Evolutionary conservation across 2,888 invertebrate species (phyloP).

Genomic region (Fissipunctia ypsillon): DNA sequence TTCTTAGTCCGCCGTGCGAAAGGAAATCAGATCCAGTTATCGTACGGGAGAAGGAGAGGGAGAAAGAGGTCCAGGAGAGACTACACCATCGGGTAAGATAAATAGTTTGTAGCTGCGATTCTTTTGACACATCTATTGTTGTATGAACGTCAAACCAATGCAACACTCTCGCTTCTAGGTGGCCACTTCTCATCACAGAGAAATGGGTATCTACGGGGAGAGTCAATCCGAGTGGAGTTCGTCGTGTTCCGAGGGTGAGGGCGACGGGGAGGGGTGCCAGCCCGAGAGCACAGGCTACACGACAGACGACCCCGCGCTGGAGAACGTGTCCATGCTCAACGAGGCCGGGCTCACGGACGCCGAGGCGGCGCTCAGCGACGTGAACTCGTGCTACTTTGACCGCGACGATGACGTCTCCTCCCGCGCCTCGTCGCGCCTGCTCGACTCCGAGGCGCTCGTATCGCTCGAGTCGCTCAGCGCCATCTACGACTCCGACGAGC

Average conservation of each 20-base stretch:
- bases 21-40: constrained; percentile 77
- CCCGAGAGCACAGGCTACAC: constrained; percentile 95
- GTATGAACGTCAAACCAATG: background rate
- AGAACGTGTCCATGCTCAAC: constrained; percentile 96
- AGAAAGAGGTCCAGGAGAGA: constrained; percentile 82
- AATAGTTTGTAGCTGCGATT: too few species aligned
- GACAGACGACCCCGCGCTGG: constrained; percentile 96
- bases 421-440: constrained; percentile 95
- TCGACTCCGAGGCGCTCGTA: constrained; percentile 94
- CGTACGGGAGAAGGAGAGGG: constrained; percentile 82
- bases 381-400: constrained; percentile 95
- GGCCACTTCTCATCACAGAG: constrained; percentile 83
- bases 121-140: background rate
- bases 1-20: constrained; percentile 77
- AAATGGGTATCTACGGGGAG: constrained; percentile 89
- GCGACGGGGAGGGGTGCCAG: constrained; percentile 87
- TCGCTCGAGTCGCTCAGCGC: constrained; percentile 95
- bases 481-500: constrained; percentile 94
- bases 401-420: constrained; percentile 95
- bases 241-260: constrained; percentile 90
- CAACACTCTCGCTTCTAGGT: constrained; percentile 71
- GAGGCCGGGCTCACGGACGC: constrained; percentile 96
- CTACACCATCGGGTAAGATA: constrained; percentile 81
- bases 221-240: constrained; percentile 96
- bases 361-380: constrained; percentile 96